phyloP scores from a whole-genome alignment of 2,888 invertebrate genomes.

The Anarsia innoxiella region DNA sequence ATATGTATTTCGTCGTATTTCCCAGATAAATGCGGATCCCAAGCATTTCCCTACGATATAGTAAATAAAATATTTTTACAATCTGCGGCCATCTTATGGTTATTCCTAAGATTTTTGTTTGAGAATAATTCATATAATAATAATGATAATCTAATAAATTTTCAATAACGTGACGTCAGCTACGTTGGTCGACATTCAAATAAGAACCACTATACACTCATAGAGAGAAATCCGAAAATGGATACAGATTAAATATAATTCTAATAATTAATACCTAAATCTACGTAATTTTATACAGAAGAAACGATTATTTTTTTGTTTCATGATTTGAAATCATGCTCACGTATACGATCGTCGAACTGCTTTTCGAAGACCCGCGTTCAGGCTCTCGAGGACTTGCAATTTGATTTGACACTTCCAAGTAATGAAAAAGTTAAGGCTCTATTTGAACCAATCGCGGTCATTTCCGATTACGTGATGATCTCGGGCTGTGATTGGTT shows the following conservation, averaged over 20 bases:
- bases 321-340: constrained; percentile 71
- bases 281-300: constrained; percentile 70
- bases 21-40: constrained; percentile 49
- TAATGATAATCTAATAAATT: constrained; percentile 72
- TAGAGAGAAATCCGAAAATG: constrained; percentile 74
- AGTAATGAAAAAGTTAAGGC: background rate
- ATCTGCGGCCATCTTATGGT: constrained; percentile 74
- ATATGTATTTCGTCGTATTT: constrained; percentile 48
- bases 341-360: constrained; percentile 72
- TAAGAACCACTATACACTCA: constrained; percentile 74
- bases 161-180: constrained; percentile 71
- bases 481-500: background rate
- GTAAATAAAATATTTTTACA: constrained; percentile 68
- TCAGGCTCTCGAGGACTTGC: constrained; percentile 34
- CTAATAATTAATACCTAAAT: constrained; percentile 68
- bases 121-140: constrained; percentile 53
- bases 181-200: constrained; percentile 75
- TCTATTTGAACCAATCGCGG: background rate
- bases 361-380: constrained; percentile 65
- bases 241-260: constrained; percentile 73
- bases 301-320: constrained; percentile 57
- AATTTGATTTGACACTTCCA: background rate
- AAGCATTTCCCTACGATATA: constrained; percentile 66
- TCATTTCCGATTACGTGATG: background rate
- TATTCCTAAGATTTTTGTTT: constrained; percentile 63